Percentiles rank a stretch among this genome's conserved stretches.
These are phyloP conservation scores for Casuarius casuarius DNA, from an alignment of 2,113 vertebrate genomes.

Conservation along the genomic window DNA sequence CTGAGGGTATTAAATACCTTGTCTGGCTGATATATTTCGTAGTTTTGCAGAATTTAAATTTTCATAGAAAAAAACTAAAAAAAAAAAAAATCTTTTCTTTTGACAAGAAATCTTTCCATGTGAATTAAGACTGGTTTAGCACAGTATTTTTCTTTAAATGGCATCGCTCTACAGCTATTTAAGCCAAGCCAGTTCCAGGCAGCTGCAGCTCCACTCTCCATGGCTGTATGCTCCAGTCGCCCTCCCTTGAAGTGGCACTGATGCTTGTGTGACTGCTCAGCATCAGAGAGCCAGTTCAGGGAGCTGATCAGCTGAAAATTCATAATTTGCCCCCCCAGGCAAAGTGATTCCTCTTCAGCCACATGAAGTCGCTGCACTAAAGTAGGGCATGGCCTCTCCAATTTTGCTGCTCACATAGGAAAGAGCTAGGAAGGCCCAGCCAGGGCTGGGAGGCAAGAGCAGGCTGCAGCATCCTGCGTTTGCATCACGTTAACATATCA, in stretches of 20 bases:
- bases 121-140: neutral
- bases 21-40: neutral
- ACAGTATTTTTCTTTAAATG: accelerated
- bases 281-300: neutral
- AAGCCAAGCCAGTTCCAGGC: accelerated
- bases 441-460: neutral
- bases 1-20: neutral
- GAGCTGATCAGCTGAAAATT: neutral
- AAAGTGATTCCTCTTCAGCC: neutral
- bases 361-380: neutral
- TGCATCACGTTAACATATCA: too few relatives aligned
- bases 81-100: neutral
- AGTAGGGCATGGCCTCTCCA: neutral
- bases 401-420: neutral
- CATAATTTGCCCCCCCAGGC: too few relatives aligned
- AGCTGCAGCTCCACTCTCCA: neutral
- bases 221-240: accelerated
- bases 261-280: neutral
- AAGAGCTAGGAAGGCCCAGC: neutral
- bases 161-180: accelerated
- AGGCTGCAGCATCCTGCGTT: too few relatives aligned
- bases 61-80: neutral
- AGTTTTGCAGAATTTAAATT: neutral
- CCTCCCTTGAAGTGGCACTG: accelerated
- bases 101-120: neutral